Conservation (phyloP, 2,113 vertebrate genomes). For the Pelecanoides urinatrix region DNA sequence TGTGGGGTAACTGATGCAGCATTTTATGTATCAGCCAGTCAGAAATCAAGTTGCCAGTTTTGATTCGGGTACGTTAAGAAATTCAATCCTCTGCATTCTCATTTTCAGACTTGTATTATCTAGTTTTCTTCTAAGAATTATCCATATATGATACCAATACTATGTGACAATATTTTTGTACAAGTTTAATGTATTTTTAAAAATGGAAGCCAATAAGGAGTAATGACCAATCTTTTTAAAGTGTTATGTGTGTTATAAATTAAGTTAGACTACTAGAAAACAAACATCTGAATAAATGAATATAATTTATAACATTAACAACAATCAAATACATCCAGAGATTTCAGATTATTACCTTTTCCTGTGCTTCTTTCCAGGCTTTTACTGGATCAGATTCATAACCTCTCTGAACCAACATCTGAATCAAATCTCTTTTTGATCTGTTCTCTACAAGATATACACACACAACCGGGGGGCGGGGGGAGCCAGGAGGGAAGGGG, state of each 20-base stretch:
- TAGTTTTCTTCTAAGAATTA: not conserved
- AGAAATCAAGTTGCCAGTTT: not conserved
- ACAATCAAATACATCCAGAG: not conserved
- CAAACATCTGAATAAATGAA: not conserved
- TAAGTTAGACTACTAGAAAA: not conserved
- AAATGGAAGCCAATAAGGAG: not conserved
- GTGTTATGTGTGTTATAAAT: not conserved
- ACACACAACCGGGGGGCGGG: not conserved
- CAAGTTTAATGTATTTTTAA: not conserved
- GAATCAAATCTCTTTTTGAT: conserved; percentile 92
- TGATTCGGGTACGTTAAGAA: not conserved
- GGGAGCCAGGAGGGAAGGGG: rapidly evolving
- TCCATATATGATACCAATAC: not conserved
- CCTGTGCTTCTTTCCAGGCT: conserved; percentile 93
- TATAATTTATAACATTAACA: not conserved
- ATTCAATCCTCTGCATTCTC: not conserved
- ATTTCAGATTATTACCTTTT: conserved; percentile 85
- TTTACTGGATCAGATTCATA: conserved; percentile 97
- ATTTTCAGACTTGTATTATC: not conserved
- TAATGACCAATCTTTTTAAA: not conserved
- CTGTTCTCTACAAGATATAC: conserved; percentile 88
- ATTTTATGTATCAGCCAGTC: not conserved
- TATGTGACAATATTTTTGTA: not conserved
- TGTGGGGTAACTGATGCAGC: not conserved
- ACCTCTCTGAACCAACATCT: conserved; percentile 94